phyloP scores from a whole-genome alignment of 1,140 invertebrate genomes.

The Littorina saxatilis region DNA sequence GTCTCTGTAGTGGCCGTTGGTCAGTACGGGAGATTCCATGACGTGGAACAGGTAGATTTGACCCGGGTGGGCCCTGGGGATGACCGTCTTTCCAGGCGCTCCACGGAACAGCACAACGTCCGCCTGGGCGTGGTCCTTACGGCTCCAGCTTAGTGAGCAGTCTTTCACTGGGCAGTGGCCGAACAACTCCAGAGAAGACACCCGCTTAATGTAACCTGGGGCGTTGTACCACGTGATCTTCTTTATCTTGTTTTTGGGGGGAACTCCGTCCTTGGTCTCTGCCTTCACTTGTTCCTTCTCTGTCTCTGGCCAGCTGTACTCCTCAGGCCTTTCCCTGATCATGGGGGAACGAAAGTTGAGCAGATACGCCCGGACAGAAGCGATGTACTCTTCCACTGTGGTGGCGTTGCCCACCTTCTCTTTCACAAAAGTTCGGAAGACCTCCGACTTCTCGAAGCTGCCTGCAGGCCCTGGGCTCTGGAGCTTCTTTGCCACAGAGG shows the following conservation, averaged over 20 bases:
- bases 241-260: neutral
- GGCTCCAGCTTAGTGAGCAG: neutral
- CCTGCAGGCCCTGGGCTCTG: neutral
- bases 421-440: neutral
- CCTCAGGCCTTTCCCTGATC: neutral
- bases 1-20: neutral
- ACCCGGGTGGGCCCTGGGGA: neutral
- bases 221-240: neutral
- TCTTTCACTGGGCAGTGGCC: neutral
- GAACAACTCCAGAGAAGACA: neutral
- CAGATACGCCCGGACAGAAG: neutral
- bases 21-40: neutral
- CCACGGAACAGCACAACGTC: neutral
- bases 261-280: neutral
- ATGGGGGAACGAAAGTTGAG: neutral
- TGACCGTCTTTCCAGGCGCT: neutral
- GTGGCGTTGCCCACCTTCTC: neutral
- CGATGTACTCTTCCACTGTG: neutral
- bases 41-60: neutral
- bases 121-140: neutral
- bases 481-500: no score
- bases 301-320: conserved; percentile 12
- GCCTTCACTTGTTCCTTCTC: no score
- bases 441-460: neutral
- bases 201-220: neutral